Conservation (phyloP, 2,113 vertebrate genomes). For the Chrysemys picta region DNA sequence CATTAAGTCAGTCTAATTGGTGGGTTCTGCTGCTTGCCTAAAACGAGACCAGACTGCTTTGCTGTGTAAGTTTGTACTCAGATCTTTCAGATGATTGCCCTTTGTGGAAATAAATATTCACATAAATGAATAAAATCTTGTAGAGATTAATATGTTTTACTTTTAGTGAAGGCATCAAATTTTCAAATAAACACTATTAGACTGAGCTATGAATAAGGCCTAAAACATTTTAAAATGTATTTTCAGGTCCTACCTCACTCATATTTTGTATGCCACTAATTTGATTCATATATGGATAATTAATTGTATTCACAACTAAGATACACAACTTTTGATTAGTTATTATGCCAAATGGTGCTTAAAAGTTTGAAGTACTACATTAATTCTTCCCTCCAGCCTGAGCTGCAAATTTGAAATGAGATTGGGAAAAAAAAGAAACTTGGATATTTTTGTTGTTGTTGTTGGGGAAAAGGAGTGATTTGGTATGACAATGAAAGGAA, state of each 20-base stretch:
- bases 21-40: background rate
- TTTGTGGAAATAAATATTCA: background rate
- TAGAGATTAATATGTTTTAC: too few relatives aligned
- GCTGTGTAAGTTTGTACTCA: background rate
- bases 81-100: background rate
- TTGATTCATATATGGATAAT: background rate
- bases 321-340: background rate
- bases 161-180: background rate
- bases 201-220: background rate
- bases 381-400: background rate
- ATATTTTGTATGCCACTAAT: background rate
- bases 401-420: background rate
- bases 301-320: background rate
- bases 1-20: background rate
- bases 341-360: background rate
- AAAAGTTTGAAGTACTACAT: background rate
- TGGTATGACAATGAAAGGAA: background rate
- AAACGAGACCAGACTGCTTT: background rate
- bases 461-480: background rate
- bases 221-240: background rate
- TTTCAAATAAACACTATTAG: background rate
- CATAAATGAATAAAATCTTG: too few relatives aligned
- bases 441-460: background rate
- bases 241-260: background rate
- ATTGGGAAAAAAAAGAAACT: background rate